Percentiles rank a stretch among this genome's conserved stretches.
Conservation (phyloP, 2,113 vertebrate genomes). For the Malurus melanocephalus region DNA sequence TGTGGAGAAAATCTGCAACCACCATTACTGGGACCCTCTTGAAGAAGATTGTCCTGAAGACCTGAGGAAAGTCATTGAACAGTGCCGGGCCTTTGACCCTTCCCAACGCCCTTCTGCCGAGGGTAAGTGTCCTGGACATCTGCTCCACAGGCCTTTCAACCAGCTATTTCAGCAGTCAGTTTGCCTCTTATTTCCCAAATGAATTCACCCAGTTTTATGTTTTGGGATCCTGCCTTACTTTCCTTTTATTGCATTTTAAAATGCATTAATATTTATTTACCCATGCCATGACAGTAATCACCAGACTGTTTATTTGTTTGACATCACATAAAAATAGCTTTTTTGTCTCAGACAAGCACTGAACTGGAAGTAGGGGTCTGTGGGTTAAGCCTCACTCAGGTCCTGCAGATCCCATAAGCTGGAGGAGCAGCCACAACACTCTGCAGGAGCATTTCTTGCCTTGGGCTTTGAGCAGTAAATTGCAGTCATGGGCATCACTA, state of each 20-base stretch:
- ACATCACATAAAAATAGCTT: neutral
- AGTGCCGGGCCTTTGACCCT: conserved; percentile 68
- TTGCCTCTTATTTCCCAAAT: neutral
- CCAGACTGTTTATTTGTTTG: neutral
- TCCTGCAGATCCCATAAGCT: neutral
- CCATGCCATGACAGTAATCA: neutral
- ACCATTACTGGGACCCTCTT: conserved; percentile 60
- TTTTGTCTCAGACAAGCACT: neutral
- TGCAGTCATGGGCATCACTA: neutral
- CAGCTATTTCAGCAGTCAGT: neutral
- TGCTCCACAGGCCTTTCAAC: neutral
- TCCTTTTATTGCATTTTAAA: neutral
- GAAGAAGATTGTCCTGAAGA: conserved; percentile 71
- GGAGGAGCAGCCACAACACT: neutral
- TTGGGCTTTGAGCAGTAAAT: neutral
- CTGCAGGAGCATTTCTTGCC: neutral
- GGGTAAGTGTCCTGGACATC: conserved; percentile 43
- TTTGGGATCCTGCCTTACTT: neutral
- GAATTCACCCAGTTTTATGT: neutral
- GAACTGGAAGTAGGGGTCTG: neutral
- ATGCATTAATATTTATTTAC: neutral
- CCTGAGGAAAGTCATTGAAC: conserved; percentile 67
- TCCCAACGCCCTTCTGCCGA: conserved; percentile 76
- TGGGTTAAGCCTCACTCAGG: neutral
- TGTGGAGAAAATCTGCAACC: conserved; percentile 59